Evolutionary conservation across 2,888 invertebrate species (phyloP).

Genomic region (Brachynemurus nebulosus): DNA sequence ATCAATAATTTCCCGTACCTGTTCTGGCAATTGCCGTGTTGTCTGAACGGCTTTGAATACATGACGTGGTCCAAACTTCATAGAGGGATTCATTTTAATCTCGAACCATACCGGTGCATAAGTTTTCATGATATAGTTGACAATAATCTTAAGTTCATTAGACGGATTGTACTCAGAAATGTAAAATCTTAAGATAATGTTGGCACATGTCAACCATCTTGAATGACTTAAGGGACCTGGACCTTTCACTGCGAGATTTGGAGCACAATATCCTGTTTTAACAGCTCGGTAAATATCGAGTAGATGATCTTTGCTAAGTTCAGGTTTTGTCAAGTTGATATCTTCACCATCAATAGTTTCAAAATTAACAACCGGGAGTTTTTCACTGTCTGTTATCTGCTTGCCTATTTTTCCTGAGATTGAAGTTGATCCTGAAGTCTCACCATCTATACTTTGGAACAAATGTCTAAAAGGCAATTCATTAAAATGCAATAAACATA

Average conservation of each 20-base stretch:
- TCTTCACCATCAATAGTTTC: neutral
- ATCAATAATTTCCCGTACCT: constrained; percentile 10
- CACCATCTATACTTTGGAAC: neutral
- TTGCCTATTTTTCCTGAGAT: neutral
- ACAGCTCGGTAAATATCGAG: constrained; percentile 13
- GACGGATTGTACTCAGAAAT: constrained; percentile 12
- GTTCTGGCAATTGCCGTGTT: constrained; percentile 9
- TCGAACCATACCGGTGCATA: constrained; percentile 18
- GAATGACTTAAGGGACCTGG: constrained; percentile 16
- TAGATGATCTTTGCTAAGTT: constrained; percentile 6
- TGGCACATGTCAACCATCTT: constrained; percentile 19
- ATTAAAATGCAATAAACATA: constrained; percentile 12
- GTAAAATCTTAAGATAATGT: constrained; percentile 17
- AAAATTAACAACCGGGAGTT: no score
- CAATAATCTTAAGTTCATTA: constrained; percentile 11
- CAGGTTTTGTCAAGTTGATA: no score
- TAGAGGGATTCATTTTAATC: constrained; percentile 11
- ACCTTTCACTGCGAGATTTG: constrained; percentile 13
- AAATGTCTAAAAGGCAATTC: constrained; percentile 10
- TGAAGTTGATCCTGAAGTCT: neutral
- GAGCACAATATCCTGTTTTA: constrained; percentile 11
- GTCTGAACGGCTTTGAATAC: constrained; percentile 10
- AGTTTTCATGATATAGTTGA: constrained; percentile 15
- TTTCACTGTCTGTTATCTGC: neutral
- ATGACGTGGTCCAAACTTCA: constrained; percentile 11